phyloP scores from a whole-genome alignment of 2,888 invertebrate genomes.

The Aphelenchoides bicaudatus region DNA sequence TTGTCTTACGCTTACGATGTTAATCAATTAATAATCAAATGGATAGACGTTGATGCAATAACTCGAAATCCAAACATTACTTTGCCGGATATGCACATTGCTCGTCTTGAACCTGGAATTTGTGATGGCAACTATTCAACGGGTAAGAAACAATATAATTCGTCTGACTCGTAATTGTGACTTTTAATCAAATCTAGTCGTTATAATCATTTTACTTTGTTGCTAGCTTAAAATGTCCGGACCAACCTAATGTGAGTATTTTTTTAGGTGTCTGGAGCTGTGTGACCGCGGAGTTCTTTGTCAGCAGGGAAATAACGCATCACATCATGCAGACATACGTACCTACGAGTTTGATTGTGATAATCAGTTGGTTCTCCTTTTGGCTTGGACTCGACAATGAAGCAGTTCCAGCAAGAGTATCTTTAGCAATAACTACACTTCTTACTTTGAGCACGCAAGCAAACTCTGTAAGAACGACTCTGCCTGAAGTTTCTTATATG shows the following conservation, averaged over 20 bases:
- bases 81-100: conserved; percentile 46
- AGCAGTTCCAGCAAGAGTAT: conserved; percentile 63
- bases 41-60: conserved; percentile 36
- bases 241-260: too few relatives aligned
- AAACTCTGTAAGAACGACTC: conserved; percentile 42
- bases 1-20: conserved; percentile 61
- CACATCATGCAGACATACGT: conserved; percentile 64
- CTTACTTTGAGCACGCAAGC: conserved; percentile 47
- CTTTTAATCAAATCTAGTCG: conserved; percentile 10
- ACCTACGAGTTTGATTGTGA: conserved; percentile 66
- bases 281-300: conserved; percentile 65
- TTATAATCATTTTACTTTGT: not conserved
- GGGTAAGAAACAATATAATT: conserved; percentile 33
- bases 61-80: conserved; percentile 37
- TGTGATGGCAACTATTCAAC: conserved; percentile 59
- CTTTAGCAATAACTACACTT: conserved; percentile 39
- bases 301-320: conserved; percentile 65
- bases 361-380: conserved; percentile 66
- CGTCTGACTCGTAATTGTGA: not conserved
- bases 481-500: conserved; percentile 61
- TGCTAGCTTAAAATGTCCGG: too few relatives aligned
- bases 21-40: conserved; percentile 34
- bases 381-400: conserved; percentile 63
- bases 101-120: conserved; percentile 48
- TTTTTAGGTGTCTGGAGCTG: conserved; percentile 65